Evolutionary conservation across 2,113 vertebrate genomes (phyloP).

Genomic region (Bufo bufo): DNA sequence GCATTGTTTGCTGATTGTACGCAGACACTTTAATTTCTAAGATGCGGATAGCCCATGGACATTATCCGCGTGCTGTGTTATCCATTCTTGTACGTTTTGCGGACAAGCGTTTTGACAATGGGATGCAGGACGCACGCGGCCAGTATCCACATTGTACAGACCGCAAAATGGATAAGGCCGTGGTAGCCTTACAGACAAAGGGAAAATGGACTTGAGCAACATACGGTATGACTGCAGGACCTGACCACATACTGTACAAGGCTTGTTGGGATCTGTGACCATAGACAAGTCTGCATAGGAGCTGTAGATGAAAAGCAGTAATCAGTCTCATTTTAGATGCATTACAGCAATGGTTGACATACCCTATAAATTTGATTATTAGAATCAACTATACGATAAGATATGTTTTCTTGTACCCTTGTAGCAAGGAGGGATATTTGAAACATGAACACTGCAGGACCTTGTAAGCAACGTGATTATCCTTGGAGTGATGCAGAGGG

Average conservation of each 20-base stretch:
- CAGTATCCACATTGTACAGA: too few species aligned
- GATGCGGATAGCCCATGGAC: too few species aligned
- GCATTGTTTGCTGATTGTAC: too few species aligned
- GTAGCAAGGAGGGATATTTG: constrained; percentile 85
- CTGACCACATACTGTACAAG: neutral
- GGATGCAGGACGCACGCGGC: too few species aligned
- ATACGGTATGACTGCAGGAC: neutral
- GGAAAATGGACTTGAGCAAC: neutral
- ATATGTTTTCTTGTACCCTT: neutral
- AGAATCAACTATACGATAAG: neutral
- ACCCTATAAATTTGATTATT: neutral
- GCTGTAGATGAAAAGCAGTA: neutral
- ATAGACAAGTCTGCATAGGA: neutral
- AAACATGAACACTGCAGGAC: constrained; percentile 77
- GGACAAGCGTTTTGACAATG: too few species aligned
- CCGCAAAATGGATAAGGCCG: too few species aligned
- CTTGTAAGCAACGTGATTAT: constrained; percentile 67
- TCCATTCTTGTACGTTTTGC: too few species aligned
- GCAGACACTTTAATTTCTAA: too few species aligned
- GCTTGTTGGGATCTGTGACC: neutral
- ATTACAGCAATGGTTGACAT: neutral
- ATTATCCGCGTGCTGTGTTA: too few species aligned
- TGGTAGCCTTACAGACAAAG: neutral
- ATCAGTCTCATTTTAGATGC: neutral
- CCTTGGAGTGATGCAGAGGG: constrained; percentile 67